Percentiles rank a stretch among this genome's conserved stretches.
phyloP scores from a whole-genome alignment of 2,797 vertebrate genomes.

The Pelodytes ibericus region DNA sequence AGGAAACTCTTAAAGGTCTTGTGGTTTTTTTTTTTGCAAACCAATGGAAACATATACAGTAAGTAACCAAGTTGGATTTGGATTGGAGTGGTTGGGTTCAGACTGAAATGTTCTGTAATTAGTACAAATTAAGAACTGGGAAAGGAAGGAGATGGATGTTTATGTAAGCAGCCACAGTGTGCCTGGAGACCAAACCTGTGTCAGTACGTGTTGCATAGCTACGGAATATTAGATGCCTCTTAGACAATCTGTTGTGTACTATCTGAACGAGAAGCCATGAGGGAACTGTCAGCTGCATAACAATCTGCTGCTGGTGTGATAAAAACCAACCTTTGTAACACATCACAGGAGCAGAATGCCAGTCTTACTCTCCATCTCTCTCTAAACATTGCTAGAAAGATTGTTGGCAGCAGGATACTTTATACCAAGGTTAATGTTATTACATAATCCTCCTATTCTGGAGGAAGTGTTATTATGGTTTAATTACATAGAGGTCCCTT shows the following conservation, averaged over 20 bases:
- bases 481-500: no score
- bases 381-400: conserved; percentile 4
- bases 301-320: conserved; percentile 24
- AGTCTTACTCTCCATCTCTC: not conserved
- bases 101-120: no score
- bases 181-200: conserved; percentile 37
- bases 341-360: not conserved
- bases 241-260: conserved; percentile 1
- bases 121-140: no score
- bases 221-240: conserved; percentile 37
- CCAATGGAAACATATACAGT: no score
- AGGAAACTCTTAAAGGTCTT: no score
- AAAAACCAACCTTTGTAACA: not conserved
- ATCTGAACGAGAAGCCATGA: conserved; percentile 7
- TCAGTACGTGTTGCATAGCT: conserved; percentile 2
- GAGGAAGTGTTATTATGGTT: no score
- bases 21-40: no score
- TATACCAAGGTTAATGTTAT: no score
- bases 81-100: no score
- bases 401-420: no score
- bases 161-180: not conserved
- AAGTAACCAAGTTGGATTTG: no score
- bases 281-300: conserved; percentile 22
- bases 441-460: no score
- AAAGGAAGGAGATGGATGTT: not conserved